phyloP scores from a whole-genome alignment of 2,888 invertebrate species.

The Nephrotoma flavescens region DNA sequence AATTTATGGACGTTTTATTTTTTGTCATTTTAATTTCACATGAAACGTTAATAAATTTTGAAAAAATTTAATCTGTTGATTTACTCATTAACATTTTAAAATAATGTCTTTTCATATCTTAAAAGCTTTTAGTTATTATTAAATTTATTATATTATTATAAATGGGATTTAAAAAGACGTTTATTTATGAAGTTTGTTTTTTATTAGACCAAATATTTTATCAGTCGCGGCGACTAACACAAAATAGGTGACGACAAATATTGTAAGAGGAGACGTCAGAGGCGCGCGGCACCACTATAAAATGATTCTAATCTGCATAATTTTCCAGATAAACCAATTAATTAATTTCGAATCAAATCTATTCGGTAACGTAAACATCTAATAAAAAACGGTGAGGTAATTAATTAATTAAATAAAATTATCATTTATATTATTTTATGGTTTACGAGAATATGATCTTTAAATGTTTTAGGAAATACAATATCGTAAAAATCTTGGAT shows the following conservation, averaged over 20 bases:
- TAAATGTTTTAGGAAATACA: too few species aligned
- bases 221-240: neutral
- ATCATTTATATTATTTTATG: neutral
- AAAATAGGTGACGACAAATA: neutral
- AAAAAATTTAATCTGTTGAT: constrained; percentile 1
- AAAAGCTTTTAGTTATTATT: constrained; percentile 4
- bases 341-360: neutral
- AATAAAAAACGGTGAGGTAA: neutral
- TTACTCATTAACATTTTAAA: constrained; percentile 4
- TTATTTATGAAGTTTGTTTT: neutral
- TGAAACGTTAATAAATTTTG: neutral
- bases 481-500: too few species aligned
- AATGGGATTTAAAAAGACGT: neutral
- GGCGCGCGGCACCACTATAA: neutral
- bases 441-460: neutral
- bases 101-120: constrained; percentile 1
- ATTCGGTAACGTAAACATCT: neutral
- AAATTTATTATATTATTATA: neutral
- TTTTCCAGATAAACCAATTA: neutral
- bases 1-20: neutral
- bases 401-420: neutral
- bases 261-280: neutral
- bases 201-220: neutral
- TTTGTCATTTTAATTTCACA: neutral
- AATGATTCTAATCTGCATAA: neutral